Evolutionary conservation across 2,888 invertebrate genomes (phyloP).

Genomic region (Rotaria magnacalcarata): DNA sequence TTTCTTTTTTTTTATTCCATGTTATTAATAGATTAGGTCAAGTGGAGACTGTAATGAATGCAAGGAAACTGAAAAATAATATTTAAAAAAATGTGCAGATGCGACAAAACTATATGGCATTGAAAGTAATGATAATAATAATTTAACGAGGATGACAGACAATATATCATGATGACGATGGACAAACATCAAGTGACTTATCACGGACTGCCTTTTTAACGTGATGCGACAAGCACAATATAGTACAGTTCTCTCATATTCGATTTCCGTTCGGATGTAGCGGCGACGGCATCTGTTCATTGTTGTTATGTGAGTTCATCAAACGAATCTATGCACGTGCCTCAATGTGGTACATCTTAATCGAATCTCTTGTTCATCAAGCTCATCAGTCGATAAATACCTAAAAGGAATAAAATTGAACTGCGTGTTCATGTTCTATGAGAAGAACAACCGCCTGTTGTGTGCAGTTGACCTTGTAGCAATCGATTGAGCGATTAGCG

Average conservation of each 20-base stretch:
- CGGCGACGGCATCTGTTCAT: slow-evolving; percentile 4
- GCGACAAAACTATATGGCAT: not conserved
- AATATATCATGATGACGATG: not conserved
- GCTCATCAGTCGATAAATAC: not conserved
- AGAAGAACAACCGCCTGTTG: not conserved
- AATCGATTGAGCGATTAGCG: not conserved
- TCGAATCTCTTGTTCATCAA: not conserved
- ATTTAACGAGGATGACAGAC: no score
- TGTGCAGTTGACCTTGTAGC: not conserved
- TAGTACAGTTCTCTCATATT: slow-evolving; percentile 15
- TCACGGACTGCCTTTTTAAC: slow-evolving; percentile 8
- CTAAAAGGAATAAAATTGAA: not conserved
- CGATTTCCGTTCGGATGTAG: slow-evolving; percentile 9
- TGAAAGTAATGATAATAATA: no score
- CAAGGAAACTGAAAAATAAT: not conserved
- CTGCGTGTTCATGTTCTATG: not conserved
- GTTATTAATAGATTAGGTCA: slow-evolving; percentile 20
- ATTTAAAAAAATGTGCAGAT: not conserved
- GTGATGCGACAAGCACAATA: slow-evolving; percentile 10
- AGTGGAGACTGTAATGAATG: not conserved
- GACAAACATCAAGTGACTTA: slow-evolving; percentile 26
- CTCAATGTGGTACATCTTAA: not conserved
- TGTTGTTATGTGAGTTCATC: slow-evolving; percentile 10
- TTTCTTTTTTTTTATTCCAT: not conserved
- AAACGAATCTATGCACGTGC: slow-evolving; percentile 22